Conservation (phyloP, 2,797 vertebrate species). For the Cirrhinus molitorella region DNA sequence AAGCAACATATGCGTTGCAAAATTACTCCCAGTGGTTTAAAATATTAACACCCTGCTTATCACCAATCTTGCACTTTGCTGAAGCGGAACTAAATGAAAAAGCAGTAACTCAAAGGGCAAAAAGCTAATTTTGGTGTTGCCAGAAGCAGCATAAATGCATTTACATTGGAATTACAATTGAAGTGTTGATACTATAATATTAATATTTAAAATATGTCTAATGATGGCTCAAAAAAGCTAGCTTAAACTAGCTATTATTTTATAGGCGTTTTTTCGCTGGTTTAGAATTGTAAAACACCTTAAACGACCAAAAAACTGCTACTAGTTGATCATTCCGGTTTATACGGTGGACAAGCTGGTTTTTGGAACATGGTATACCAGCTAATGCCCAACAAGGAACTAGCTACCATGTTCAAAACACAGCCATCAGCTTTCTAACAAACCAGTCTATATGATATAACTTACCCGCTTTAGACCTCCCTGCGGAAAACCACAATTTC, state of each 20-base stretch:
- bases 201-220: not conserved
- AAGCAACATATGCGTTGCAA: not conserved
- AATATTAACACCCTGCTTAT: not conserved
- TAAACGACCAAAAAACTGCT: not conserved
- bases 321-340: not conserved
- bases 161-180: not conserved
- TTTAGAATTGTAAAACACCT: not conserved
- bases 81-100: not conserved
- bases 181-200: not conserved
- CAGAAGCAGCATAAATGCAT: not conserved
- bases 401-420: conserved; percentile 8
- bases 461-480: not conserved
- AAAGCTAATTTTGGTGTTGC: not conserved
- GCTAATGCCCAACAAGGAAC: not conserved
- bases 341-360: not conserved
- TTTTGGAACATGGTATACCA: not conserved
- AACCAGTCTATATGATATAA: not conserved
- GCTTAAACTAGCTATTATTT: not conserved
- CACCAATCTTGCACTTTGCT: not conserved
- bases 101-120: not conserved
- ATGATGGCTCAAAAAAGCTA: not conserved
- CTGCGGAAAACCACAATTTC: not conserved
- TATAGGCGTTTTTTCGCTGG: not conserved
- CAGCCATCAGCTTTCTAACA: not conserved
- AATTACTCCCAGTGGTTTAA: not conserved